Conservation (phyloP, 2,113 vertebrate genomes). For the Talpa occidentalis region DNA sequence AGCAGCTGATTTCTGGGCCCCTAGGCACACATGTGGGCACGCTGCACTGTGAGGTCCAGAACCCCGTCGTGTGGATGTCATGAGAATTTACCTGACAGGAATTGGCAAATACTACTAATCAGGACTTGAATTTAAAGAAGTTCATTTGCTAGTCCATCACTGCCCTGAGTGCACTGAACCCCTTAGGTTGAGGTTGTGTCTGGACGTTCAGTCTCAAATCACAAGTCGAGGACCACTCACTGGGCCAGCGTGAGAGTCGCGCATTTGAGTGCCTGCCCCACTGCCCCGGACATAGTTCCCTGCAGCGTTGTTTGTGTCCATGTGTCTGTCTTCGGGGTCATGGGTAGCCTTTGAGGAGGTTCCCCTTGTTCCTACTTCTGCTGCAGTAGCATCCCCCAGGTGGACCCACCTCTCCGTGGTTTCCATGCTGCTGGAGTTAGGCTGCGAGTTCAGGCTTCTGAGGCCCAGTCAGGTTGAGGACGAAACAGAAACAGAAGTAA, state of each 20-base stretch:
- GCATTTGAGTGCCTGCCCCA: background rate
- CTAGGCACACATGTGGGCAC: background rate
- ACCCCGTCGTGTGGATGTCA: background rate
- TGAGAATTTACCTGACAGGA: background rate
- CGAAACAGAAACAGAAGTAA: background rate
- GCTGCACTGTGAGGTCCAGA: background rate
- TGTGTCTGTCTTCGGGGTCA: background rate
- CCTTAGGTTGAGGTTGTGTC: background rate
- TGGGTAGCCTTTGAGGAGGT: background rate
- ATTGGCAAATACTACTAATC: background rate
- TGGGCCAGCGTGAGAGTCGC: background rate
- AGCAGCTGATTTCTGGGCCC: background rate
- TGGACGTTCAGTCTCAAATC: background rate
- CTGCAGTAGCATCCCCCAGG: background rate
- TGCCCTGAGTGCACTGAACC: background rate
- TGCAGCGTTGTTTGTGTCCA: too few species aligned
- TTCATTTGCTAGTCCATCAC: background rate
- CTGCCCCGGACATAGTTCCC: background rate
- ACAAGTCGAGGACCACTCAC: background rate
- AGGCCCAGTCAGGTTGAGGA: background rate
- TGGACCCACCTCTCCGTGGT: background rate
- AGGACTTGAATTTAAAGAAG: background rate
- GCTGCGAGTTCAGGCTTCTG: background rate
- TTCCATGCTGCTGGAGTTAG: background rate
- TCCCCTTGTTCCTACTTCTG: background rate